Evolutionary conservation across 2,888 invertebrate genomes (phyloP).

Genomic region (Drosophila ochracea): DNA sequence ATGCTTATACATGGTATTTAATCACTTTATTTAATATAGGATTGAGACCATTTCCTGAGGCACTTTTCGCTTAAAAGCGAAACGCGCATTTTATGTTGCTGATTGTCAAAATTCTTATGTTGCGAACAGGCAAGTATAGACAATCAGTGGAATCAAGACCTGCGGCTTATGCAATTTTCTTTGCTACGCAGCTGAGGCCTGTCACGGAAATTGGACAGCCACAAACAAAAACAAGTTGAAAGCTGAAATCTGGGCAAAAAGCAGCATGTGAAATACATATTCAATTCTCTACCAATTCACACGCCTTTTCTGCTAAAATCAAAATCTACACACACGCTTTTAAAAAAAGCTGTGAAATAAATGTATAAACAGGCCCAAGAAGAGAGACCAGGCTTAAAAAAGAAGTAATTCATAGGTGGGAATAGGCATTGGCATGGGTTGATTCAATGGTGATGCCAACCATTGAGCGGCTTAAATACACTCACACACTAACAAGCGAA

Average conservation of each 20-base stretch:
- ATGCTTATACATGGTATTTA: conserved; percentile 9
- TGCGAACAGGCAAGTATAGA: conserved; percentile 7
- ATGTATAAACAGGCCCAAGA: conserved; percentile 53
- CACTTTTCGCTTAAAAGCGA: conserved; percentile 28
- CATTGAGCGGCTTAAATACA: conserved; percentile 73
- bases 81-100: conserved; percentile 14
- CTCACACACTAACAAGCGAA: conserved; percentile 36
- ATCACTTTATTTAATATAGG: conserved; percentile 27
- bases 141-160: conserved; percentile 38
- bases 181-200: conserved; percentile 33
- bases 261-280: conserved; percentile 58
- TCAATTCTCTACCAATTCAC: conserved; percentile 65
- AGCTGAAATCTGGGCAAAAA: conserved; percentile 50
- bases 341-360: conserved; percentile 68
- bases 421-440: conserved; percentile 51
- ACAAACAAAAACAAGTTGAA: conserved; percentile 70
- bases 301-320: conserved; percentile 47
- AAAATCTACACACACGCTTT: conserved; percentile 36
- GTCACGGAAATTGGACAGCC: conserved; percentile 61
- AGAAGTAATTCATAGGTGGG: conserved; percentile 68
- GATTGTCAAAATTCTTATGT: conserved; percentile 13
- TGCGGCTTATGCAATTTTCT: conserved; percentile 28
- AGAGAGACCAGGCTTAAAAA: conserved; percentile 61
- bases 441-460: conserved; percentile 70
- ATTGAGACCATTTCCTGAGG: conserved; percentile 44